Conservation (phyloP, 2,113 vertebrate species). For the Lanius ludovicianus region DNA sequence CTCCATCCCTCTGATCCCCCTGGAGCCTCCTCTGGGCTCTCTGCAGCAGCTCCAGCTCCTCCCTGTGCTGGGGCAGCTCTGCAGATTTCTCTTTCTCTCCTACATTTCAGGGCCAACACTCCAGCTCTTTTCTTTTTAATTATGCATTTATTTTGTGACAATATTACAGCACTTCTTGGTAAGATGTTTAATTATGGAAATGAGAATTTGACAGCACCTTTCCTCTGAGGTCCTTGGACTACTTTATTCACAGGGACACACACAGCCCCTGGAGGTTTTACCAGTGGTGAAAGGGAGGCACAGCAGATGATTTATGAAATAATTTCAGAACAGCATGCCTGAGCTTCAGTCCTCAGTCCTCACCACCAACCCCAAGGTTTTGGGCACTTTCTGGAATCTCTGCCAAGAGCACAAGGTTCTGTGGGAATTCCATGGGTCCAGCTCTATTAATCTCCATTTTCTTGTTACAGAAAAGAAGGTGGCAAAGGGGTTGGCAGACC, state of each 20-base stretch:
- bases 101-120: not conserved
- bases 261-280: not conserved
- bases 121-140: not conserved
- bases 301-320: not conserved
- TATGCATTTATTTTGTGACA: not conserved
- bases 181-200: not conserved
- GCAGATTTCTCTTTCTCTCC: not conserved
- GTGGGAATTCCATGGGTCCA: not conserved
- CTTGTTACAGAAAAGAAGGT: fast-evolving
- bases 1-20: not conserved
- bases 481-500: not conserved
- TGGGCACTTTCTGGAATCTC: not conserved
- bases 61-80: not conserved
- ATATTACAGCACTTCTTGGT: not conserved
- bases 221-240: not conserved
- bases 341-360: not conserved
- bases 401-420: not conserved
- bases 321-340: not conserved
- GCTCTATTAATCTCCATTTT: not conserved
- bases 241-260: not conserved
- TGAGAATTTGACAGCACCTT: not conserved
- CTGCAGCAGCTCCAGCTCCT: not conserved
- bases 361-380: not conserved
- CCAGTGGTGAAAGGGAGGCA: not conserved
- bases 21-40: not conserved